A percentile compares a stretch with the other conserved stretches of the same genome.
Conservation (phyloP, 2,888 invertebrate species). For the Metacarcinus magister region DNA sequence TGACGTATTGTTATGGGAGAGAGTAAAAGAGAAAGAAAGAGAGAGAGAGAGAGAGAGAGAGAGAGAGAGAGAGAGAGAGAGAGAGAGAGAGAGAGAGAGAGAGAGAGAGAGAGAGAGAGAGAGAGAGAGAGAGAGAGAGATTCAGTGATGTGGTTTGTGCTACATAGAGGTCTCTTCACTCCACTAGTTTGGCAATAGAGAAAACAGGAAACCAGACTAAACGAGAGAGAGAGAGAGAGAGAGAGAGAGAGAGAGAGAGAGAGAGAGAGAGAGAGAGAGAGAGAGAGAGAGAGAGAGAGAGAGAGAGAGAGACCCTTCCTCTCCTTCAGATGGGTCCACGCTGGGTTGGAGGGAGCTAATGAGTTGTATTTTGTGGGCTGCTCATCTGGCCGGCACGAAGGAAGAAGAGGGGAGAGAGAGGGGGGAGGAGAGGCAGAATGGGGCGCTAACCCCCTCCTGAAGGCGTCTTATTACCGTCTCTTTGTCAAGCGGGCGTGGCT, state of each 20-base stretch:
- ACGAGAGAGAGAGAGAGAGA: too few relatives aligned
- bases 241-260: too few relatives aligned
- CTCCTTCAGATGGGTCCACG: too few relatives aligned
- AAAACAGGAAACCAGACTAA: too few relatives aligned
- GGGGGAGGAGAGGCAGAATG: not conserved
- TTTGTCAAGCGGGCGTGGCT: not conserved
- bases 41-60: constrained; percentile 26
- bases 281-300: too few relatives aligned
- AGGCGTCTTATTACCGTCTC: not conserved
- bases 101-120: constrained; percentile 26
- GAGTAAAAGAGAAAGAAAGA: not conserved
- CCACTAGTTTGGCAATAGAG: too few relatives aligned
- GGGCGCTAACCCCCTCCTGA: not conserved
- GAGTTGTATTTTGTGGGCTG: constrained; percentile 13
- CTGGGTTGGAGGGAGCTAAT: not conserved
- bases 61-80: constrained; percentile 26
- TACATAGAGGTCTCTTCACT: too few relatives aligned
- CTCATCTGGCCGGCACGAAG: not conserved
- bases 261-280: too few relatives aligned
- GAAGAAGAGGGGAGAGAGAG: not conserved
- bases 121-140: not conserved
- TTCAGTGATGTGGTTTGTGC: too few relatives aligned
- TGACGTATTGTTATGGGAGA: not conserved
- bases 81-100: constrained; percentile 26
- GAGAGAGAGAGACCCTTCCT: too few relatives aligned